Conservation (phyloP, 2,888 invertebrate species). For the Cephus rjabovi region DNA sequence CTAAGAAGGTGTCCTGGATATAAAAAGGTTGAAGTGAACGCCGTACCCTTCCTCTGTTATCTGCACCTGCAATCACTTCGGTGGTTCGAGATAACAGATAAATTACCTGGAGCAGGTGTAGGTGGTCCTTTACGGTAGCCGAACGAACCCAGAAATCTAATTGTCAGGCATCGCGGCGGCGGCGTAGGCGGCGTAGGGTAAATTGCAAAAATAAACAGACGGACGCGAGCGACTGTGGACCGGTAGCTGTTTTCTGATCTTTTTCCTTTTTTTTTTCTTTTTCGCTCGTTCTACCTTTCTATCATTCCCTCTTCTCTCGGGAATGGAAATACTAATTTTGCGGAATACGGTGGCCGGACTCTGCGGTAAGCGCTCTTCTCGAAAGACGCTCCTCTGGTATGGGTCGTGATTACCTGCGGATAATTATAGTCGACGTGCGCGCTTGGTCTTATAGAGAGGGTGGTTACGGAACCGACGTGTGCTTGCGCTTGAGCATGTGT, state of each 20-base stretch:
- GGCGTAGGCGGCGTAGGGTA: conserved; percentile 46
- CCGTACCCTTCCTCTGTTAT: conserved; percentile 31
- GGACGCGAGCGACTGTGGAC: conserved; percentile 3
- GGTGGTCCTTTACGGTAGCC: conserved; percentile 63
- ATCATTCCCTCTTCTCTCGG: conserved; percentile 44
- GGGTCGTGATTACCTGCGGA: conserved; percentile 65
- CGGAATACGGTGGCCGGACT: conserved; percentile 66
- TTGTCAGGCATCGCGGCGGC: conserved; percentile 43
- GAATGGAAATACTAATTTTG: conserved; percentile 67
- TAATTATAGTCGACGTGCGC: conserved; percentile 64
- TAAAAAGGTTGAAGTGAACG: neutral
- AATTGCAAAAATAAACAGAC: conserved; percentile 65
- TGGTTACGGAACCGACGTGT: conserved; percentile 9
- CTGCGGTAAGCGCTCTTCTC: conserved; percentile 59
- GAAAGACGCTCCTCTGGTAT: conserved; percentile 51
- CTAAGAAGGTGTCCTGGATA: neutral
- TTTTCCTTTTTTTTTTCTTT: neutral
- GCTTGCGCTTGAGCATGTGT: conserved; percentile 5
- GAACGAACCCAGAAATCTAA: conserved; percentile 63
- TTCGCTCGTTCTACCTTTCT: conserved; percentile 17
- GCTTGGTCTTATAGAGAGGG: conserved; percentile 35
- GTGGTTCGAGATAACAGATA: conserved; percentile 41
- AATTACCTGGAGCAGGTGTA: conserved; percentile 61
- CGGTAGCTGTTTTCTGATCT: neutral
- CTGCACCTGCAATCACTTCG: conserved; percentile 48